Evolutionary conservation across 30 jellyfish, hydroid and myxozoan species (phyloP).

Genomic region (Calvadosia cruxmelitensis): DNA sequence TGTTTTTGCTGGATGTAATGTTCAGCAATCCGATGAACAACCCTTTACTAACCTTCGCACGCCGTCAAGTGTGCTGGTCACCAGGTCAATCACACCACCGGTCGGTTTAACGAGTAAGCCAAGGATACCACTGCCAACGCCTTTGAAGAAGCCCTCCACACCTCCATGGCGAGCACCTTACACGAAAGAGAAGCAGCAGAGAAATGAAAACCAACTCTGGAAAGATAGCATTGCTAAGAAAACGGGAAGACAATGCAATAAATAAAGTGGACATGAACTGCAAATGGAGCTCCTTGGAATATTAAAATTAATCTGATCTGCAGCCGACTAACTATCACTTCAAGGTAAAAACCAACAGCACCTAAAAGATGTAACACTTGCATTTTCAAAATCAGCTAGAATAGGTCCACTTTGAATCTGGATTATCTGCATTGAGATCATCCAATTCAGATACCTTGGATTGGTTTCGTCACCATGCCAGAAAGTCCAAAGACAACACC

Average conservation of each 20-base stretch:
- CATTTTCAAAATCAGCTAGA: neutral
- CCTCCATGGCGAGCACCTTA: constrained; percentile 44
- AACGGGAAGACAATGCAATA: no score
- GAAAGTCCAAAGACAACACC: constrained; percentile 27
- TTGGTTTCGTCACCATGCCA: constrained; percentile 33
- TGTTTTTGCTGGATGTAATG: no score
- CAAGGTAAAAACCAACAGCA: no score
- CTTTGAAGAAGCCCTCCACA: constrained; percentile 44
- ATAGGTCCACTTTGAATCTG: neutral
- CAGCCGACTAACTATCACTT: no score
- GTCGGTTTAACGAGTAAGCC: constrained; percentile 40
- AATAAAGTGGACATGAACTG: neutral
- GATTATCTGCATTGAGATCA: neutral
- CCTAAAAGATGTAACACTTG: no score
- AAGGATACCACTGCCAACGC: constrained; percentile 31
- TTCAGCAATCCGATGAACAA: no score
- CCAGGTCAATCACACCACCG: constrained; percentile 37
- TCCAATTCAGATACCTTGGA: constrained; percentile 17
- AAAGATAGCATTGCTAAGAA: no score
- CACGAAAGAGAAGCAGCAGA: neutral
- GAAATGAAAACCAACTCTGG: no score
- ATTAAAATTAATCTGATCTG: no score
- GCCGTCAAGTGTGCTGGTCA: constrained; percentile 45
- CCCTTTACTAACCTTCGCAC: constrained; percentile 32
- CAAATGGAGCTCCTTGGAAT: no score